A percentile compares a stretch with the other conserved stretches of the same genome.
Conservation (phyloP, 2,888 invertebrate species). For the Apantesis nais region DNA sequence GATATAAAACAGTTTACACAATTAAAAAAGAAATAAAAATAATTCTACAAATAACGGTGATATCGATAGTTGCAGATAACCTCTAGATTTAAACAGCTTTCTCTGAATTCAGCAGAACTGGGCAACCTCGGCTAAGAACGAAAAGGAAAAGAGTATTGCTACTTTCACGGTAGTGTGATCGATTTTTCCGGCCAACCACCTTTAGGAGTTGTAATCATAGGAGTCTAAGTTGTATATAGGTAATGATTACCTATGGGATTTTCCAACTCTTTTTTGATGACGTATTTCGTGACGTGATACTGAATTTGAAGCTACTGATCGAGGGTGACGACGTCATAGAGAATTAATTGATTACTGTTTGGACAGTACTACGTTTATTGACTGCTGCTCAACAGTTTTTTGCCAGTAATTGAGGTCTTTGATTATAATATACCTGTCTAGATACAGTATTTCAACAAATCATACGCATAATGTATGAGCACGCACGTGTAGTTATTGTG, state of each 20-base stretch:
- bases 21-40: too few species aligned
- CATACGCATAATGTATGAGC: neutral
- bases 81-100: too few species aligned
- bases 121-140: neutral
- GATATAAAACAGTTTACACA: too few species aligned
- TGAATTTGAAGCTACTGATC: neutral
- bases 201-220: too few species aligned
- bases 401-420: neutral
- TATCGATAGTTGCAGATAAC: too few species aligned
- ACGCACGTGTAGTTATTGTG: conserved; percentile 1
- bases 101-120: too few species aligned
- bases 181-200: too few species aligned
- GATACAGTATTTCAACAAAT: neutral
- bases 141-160: too few species aligned
- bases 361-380: neutral
- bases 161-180: too few species aligned
- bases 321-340: neutral
- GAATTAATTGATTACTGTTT: conserved; percentile 13
- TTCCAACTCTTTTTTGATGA: neutral
- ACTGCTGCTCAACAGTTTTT: conserved; percentile 1
- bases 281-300: neutral
- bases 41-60: too few species aligned
- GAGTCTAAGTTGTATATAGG: neutral
- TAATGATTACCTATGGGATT: neutral
- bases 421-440: neutral